phyloP scores from a whole-genome alignment of 1,140 invertebrate species.

The Coelopa frigida region DNA sequence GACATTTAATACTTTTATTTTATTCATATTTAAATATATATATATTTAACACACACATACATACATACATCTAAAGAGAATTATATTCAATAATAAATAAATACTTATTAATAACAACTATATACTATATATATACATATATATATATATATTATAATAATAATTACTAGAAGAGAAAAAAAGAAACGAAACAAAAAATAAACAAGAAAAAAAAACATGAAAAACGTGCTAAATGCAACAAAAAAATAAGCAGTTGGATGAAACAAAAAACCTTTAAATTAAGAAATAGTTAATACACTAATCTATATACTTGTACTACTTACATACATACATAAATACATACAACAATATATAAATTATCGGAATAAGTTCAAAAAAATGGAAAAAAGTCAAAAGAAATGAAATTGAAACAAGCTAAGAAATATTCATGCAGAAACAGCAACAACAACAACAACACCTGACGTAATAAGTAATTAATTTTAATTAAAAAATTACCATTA shows the following conservation, averaged over 20 bases:
- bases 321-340: no score
- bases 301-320: no score
- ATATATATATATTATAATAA: slow-evolving; percentile 10
- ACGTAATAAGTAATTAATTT: slow-evolving; percentile 5
- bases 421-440: not conserved
- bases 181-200: slow-evolving; percentile 3
- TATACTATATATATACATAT: slow-evolving; percentile 7
- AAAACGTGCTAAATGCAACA: slow-evolving; percentile 1
- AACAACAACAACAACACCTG: slow-evolving; percentile 6
- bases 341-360: slow-evolving; percentile 3
- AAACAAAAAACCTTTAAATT: slow-evolving; percentile 6
- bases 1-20: not conserved
- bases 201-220: slow-evolving; percentile 2
- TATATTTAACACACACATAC: slow-evolving; percentile 1
- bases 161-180: slow-evolving; percentile 1
- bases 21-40: not conserved
- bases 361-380: slow-evolving; percentile 2
- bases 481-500: slow-evolving; percentile 19
- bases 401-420: not conserved
- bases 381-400: slow-evolving; percentile 9
- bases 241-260: not conserved
- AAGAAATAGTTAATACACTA: not conserved
- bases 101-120: slow-evolving; percentile 8
- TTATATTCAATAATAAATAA: slow-evolving; percentile 5
- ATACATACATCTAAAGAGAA: slow-evolving; percentile 5